Conservation (phyloP, 2,888 invertebrate species). For the Hypolimnas misippus region DNA sequence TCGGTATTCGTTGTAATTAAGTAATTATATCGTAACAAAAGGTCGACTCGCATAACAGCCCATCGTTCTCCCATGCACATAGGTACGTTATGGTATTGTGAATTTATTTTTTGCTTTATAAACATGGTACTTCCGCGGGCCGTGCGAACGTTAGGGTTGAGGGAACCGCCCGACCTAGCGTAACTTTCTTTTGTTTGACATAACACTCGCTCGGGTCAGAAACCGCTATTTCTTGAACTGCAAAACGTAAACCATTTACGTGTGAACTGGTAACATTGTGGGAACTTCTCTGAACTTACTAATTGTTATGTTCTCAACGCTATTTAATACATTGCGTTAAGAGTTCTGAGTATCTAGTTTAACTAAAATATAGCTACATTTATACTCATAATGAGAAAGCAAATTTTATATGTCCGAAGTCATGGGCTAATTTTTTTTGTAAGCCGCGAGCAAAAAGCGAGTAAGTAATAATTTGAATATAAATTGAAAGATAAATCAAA, state of each 20-base stretch:
- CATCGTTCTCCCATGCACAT: conserved; percentile 43
- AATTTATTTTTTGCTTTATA: conserved; percentile 66
- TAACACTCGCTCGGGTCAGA: conserved; percentile 23
- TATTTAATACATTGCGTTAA: background rate
- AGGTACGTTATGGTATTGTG: conserved; percentile 53
- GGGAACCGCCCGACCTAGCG: conserved; percentile 65
- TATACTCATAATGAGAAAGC: no score
- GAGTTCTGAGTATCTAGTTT: background rate
- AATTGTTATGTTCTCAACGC: conserved; percentile 6
- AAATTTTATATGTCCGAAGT: no score
- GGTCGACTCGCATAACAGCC: conserved; percentile 25
- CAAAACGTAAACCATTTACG: conserved; percentile 44
- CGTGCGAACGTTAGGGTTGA: conserved; percentile 77
- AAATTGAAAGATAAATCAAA: no score
- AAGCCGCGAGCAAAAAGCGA: no score
- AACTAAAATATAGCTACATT: no score
- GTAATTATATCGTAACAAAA: conserved; percentile 28
- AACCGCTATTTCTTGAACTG: conserved; percentile 42
- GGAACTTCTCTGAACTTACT: conserved; percentile 28
- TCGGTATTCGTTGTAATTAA: conserved; percentile 43
- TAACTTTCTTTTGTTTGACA: conserved; percentile 70
- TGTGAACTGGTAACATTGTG: conserved; percentile 38
- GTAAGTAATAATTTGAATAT: no score
- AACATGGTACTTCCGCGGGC: conserved; percentile 65
- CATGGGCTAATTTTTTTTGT: no score